Percentiles rank a stretch among this genome's conserved stretches.
These are phyloP conservation scores for Cataglyphis cursor DNA, from an alignment of 2,888 invertebrate species.

Conservation along the genomic window DNA sequence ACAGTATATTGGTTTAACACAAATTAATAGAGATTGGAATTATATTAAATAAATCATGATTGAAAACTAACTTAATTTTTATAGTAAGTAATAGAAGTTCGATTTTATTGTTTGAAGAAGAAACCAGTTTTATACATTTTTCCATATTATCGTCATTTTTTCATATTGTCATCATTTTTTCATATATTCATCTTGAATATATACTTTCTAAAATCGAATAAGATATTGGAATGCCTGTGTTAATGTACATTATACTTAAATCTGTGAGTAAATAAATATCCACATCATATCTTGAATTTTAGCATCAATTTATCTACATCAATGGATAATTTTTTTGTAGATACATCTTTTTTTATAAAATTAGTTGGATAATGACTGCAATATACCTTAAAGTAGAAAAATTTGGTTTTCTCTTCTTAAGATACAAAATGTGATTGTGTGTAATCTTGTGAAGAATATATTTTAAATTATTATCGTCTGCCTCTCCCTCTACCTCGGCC, in stretches of 20 bases:
- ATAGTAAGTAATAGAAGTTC: not conserved
- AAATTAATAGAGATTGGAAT: slow-evolving; percentile 12
- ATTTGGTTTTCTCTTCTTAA: slow-evolving; percentile 33
- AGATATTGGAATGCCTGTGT: slow-evolving; percentile 35
- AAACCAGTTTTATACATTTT: slow-evolving; percentile 15
- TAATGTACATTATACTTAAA: not conserved
- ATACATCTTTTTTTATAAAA: slow-evolving; percentile 38
- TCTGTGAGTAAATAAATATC: not conserved
- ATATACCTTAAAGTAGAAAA: slow-evolving; percentile 53
- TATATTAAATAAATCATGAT: not conserved
- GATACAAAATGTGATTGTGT: slow-evolving; percentile 49
- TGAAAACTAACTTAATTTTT: slow-evolving; percentile 10
- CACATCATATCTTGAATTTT: slow-evolving; percentile 7
- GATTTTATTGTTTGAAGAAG: not conserved
- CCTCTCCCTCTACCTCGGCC: slow-evolving; percentile 90
- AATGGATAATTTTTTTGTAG: slow-evolving; percentile 46
- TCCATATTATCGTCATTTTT: not conserved
- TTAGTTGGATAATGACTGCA: slow-evolving; percentile 9
- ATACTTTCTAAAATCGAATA: not conserved
- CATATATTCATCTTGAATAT: not conserved
- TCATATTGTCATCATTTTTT: too few relatives aligned
- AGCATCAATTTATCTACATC: slow-evolving; percentile 1
- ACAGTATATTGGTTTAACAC: not conserved
- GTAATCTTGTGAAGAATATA: slow-evolving; percentile 46
- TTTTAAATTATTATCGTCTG: slow-evolving; percentile 85